Base-by-base conservation (phyloP, 1,140 invertebrate genomes). In the Rhopalosiphum padi region DNA sequence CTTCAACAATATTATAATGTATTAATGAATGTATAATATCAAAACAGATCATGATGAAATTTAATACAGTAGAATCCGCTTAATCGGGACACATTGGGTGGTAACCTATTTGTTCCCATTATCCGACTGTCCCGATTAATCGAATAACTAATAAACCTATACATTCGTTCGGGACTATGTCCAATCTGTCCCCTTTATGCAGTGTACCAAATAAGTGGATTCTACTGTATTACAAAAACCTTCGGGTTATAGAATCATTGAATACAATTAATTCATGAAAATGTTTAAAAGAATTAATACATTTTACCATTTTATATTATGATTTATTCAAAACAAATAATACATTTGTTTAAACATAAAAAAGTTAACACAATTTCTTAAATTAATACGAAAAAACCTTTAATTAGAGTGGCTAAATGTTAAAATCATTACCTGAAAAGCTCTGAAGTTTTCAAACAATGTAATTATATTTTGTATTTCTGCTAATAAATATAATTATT, bases 241-340 rank as follows among this genome's bases (percentile, higher is more conserved):
- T 68, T n/a, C 25, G 3, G 9, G 11, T 3, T 25, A 30, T n/a
- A n/a, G 30, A 68, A 68, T n/a, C 11, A 18, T 5, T n/a, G 11
- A 8, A 18, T 68, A 68, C 30, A 68, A 60, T 30, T 30, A 4
- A 48, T 48, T 15, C 15, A 48, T 48, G 1, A 48, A 48, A 8
- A 60, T 60, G 25, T 15, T 83, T 0, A 86, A 35, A 90, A 90
- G 30, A 60, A 68, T 68, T 21, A 60, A 90, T 68, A 90, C 89
- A 43, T 43, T 68, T 30, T 90, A 90, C 37, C 25, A 90, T 90
- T 68, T 90, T 60, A 68, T 46, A 90, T 60, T n/a, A 68, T 60
- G 6, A 43, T 90, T 60, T 90, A 90, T 90, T 90, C 15, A 90
- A 90, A 90, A 90, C 89, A 90, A 90, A 90, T 90, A 68, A 90